These are phyloP conservation scores for Montifringilla adamsi DNA, from an alignment of 2,113 vertebrate species.

Conservation along the genomic window DNA sequence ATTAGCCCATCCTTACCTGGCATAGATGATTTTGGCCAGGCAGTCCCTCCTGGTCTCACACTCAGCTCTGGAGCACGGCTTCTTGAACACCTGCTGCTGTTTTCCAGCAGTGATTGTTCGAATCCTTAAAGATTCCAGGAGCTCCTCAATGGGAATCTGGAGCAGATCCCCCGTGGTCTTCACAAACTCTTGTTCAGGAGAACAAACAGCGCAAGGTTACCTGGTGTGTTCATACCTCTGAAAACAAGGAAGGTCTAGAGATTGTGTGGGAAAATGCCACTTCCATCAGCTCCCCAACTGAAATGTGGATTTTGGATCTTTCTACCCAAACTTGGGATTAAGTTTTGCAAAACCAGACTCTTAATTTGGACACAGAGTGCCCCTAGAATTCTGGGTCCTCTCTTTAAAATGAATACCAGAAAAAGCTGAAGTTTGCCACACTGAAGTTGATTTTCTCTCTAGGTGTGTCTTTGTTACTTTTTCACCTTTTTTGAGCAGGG, in stretches of 20 bases:
- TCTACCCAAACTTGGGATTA: not conserved
- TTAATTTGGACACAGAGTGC: not conserved
- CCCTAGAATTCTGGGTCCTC: not conserved
- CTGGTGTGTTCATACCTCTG: not conserved
- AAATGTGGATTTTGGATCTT: not conserved
- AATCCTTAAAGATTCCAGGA: slow-evolving; percentile 78
- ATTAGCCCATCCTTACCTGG: slow-evolving; percentile 70
- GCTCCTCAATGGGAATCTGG: slow-evolving; percentile 68
- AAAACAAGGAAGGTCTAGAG: not conserved
- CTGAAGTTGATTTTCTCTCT: not conserved
- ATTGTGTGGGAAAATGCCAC: not conserved
- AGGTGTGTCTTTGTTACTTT: not conserved
- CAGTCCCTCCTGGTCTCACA: slow-evolving; percentile 90
- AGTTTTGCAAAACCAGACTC: not conserved
- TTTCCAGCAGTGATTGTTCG: slow-evolving; percentile 87
- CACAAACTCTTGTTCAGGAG: slow-evolving; percentile 72
- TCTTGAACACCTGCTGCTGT: slow-evolving; percentile 82
- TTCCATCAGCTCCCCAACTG: not conserved
- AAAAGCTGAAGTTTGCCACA: not conserved
- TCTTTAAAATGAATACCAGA: not conserved
- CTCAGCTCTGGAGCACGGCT: slow-evolving; percentile 85
- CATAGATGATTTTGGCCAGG: slow-evolving; percentile 90
- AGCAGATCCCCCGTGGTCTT: slow-evolving; percentile 79
- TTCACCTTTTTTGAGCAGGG: not conserved
- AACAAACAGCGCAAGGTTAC: not conserved